phyloP scores from a whole-genome alignment of 2,113 vertebrate species.

The Alouatta palliata region DNA sequence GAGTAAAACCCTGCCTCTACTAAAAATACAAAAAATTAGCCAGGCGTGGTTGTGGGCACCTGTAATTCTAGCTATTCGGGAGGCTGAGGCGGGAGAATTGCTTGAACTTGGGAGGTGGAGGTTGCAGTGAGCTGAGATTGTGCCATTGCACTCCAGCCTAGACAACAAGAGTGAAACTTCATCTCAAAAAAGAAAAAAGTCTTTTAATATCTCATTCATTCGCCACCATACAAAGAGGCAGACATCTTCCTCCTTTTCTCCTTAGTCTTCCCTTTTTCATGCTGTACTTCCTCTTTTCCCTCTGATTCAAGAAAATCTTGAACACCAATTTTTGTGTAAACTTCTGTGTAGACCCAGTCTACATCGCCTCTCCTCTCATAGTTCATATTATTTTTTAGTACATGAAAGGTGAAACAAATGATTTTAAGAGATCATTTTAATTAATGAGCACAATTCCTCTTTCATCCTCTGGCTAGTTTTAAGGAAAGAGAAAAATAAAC shows the following conservation, averaged over 20 bases:
- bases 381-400: background rate
- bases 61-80: too few relatives aligned
- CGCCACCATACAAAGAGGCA: background rate
- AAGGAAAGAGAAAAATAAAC: background rate
- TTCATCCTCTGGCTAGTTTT: background rate
- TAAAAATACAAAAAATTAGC: too few relatives aligned
- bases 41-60: fast-evolving
- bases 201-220: background rate
- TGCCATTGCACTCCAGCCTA: too few relatives aligned
- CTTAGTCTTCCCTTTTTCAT: background rate
- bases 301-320: too few relatives aligned
- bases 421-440: background rate
- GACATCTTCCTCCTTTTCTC: background rate
- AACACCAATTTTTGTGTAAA: background rate
- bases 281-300: background rate
- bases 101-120: too few relatives aligned
- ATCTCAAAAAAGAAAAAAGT: background rate
- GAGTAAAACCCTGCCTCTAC: too few relatives aligned
- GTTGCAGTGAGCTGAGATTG: too few relatives aligned
- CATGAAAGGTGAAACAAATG: background rate
- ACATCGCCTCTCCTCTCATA: background rate
- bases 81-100: too few relatives aligned
- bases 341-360: background rate
- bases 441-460: background rate
- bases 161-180: too few relatives aligned